Evolutionary conservation across 2,113 vertebrate genomes (phyloP), one percentile per base, ranked within the genome.

Genomic region (Brachyhypopomus occidentalis): DNA sequence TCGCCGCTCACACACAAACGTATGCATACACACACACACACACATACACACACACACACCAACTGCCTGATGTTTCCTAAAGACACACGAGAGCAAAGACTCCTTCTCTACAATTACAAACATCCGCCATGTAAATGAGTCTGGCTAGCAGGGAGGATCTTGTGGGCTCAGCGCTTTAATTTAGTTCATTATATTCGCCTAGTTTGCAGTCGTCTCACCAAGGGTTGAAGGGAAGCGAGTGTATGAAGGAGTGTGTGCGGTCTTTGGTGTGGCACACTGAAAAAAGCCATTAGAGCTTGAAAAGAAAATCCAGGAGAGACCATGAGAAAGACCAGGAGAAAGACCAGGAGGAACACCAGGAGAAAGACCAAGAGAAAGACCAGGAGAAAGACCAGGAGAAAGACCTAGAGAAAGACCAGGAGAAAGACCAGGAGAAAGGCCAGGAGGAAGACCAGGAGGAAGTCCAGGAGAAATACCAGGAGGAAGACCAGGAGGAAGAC

Each of bases 131-230:
- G 82, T 85, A 87, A 87, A 87, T 87, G 82, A 84, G 82, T 69
- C 59, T 76, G 84, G 84, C 79, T 85, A 82, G 80, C 86, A 87
- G 82, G 81, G 63, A 82, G 78, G 80, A 82, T 79, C 79, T 84
- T 80, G 86, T 84, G 82, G 84, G 79, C 82, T 87, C 84, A 87
- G 86, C 86, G 74, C 82, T 85, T 85, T 85, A 82, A 84, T 82
- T 85, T 80, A 80, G 66, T 84, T 85, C 75, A 81, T 87, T 87
- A 78, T 77, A 77, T 79, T 87, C 78, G 20, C 45, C 75, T 67
- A 82, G 38, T 72, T 78, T 67, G 71, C 83, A 75, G 75, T 85
- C 67, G 30, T 64, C 72, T 83, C 81, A 78, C 56, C 22, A 6
- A 34, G 75, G 75, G 83, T 58, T 72, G 77, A 16, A 36, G 30